Evolutionary conservation across 2,113 vertebrate species (phyloP).

Genomic region (Gopherus flavomarginatus): DNA sequence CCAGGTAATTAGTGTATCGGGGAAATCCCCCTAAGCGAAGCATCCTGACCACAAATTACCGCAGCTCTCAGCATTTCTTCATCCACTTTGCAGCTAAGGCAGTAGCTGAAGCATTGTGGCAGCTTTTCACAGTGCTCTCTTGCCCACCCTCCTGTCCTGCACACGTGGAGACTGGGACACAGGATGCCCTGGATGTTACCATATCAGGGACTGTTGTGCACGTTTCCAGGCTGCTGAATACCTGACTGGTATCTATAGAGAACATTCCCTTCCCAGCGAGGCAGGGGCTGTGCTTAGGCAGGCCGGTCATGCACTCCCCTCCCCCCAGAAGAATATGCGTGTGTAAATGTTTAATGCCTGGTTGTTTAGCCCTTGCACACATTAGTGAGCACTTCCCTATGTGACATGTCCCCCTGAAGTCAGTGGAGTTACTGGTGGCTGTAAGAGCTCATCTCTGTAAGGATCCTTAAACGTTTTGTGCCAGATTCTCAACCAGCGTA

Average conservation of each 20-base stretch:
- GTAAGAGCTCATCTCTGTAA: neutral
- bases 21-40: neutral
- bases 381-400: neutral
- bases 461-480: neutral
- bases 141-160: neutral
- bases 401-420: fast-evolving
- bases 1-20: neutral
- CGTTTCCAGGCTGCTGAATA: neutral
- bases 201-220: neutral
- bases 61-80: neutral
- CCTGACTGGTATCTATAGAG: neutral
- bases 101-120: neutral
- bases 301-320: neutral
- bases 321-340: neutral
- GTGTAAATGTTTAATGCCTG: neutral
- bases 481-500: neutral
- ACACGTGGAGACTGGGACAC: neutral
- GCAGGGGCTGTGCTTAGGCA: neutral
- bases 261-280: neutral
- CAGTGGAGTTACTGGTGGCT: neutral
- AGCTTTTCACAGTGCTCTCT: neutral
- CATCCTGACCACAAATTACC: neutral
- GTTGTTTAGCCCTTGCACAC: neutral
- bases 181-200: neutral
- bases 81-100: neutral